Evolutionary conservation across 2,888 invertebrate genomes (phyloP).

Genomic region (Tetranychus truncatus): DNA sequence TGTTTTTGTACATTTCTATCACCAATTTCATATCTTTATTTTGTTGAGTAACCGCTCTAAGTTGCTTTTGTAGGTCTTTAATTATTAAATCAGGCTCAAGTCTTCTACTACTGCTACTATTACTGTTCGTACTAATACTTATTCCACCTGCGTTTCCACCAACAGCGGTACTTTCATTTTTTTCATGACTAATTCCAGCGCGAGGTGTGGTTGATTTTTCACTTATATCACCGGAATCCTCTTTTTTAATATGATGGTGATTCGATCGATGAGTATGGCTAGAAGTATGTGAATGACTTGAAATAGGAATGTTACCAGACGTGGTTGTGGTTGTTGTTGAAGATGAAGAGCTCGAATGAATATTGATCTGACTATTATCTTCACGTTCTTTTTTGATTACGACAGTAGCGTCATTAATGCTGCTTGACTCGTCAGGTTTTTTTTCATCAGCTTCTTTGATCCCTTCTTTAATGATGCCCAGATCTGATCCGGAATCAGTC

Average conservation of each 20-base stretch:
- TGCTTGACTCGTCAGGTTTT: background rate
- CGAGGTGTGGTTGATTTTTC: background rate
- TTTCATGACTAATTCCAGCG: background rate
- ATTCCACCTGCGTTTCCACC: background rate
- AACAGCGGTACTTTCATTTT: background rate
- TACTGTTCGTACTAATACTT: background rate
- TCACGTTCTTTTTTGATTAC: constrained; percentile 3
- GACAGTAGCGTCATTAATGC: background rate
- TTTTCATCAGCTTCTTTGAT: background rate
- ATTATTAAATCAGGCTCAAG: constrained; percentile 34
- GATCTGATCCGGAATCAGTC: background rate
- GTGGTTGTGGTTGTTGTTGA: background rate
- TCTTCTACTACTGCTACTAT: background rate
- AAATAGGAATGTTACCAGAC: constrained; percentile 1
- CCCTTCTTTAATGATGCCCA: background rate
- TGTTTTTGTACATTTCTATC: constrained; percentile 92
- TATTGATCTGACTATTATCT: background rate
- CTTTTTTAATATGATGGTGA: background rate
- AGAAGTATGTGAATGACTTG: background rate
- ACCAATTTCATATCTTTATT: constrained; percentile 84
- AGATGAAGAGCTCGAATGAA: background rate
- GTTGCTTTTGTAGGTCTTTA: constrained; percentile 69
- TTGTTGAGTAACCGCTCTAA: constrained; percentile 84
- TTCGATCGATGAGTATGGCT: constrained; percentile 8
- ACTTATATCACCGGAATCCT: background rate